Conservation (phyloP, 1,140 invertebrate genomes). For the Doryteuthis pealeii region DNA sequence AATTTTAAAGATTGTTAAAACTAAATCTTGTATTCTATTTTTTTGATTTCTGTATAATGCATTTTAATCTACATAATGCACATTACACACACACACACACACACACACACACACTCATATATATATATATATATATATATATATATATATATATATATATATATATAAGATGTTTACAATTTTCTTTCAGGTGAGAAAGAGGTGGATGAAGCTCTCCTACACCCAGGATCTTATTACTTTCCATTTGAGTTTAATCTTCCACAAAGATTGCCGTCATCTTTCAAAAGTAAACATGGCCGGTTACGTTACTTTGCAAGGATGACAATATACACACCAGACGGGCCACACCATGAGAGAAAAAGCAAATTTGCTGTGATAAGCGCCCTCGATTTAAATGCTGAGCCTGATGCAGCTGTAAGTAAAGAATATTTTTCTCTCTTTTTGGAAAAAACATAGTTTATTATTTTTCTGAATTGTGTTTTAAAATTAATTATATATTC, state of each 20-base stretch:
- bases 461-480: neutral
- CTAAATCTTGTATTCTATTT: too few species aligned
- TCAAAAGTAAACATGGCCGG: constrained; percentile 54
- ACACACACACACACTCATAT: too few species aligned
- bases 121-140: too few species aligned
- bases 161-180: too few species aligned
- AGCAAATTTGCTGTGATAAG: constrained; percentile 55
- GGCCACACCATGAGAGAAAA: constrained; percentile 49
- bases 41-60: too few species aligned
- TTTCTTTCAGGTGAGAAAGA: constrained; percentile 46
- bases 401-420: constrained; percentile 52
- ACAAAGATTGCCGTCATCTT: constrained; percentile 48
- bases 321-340: constrained; percentile 49
- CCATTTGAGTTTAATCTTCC: constrained; percentile 54
- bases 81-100: too few species aligned
- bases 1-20: too few species aligned
- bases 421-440: neutral
- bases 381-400: constrained; percentile 46
- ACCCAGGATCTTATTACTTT: constrained; percentile 53
- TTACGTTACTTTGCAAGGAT: constrained; percentile 52
- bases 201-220: constrained; percentile 47
- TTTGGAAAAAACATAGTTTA: neutral
- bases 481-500: neutral
- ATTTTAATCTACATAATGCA: too few species aligned
- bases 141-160: too few species aligned